These are phyloP conservation scores for Chrysotoxum bicinctum DNA, from an alignment of 2,888 invertebrate species.

Conservation along the genomic window DNA sequence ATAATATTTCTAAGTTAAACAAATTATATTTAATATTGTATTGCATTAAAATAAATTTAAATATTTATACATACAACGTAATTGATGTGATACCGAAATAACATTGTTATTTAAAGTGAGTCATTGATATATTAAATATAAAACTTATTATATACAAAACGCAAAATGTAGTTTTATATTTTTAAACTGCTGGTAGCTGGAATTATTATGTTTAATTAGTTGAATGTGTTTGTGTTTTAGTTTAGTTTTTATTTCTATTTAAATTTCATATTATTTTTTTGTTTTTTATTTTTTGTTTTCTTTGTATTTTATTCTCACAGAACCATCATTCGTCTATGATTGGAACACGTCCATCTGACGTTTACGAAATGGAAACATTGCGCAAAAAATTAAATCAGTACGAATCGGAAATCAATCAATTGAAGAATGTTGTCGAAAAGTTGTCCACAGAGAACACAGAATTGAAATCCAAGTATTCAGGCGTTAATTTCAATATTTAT, in stretches of 20 bases:
- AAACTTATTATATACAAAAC: slow-evolving; percentile 26
- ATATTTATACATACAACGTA: slow-evolving; percentile 22
- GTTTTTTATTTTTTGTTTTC: slow-evolving; percentile 48
- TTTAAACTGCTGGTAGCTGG: background rate
- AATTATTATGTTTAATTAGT: background rate
- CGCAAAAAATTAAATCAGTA: slow-evolving; percentile 80
- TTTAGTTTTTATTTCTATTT: slow-evolving; percentile 15
- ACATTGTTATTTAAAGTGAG: slow-evolving; percentile 57
- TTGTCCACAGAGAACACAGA: slow-evolving; percentile 91
- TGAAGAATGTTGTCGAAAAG: slow-evolving; percentile 86
- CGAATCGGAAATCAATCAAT: slow-evolving; percentile 80
- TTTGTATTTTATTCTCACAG: slow-evolving; percentile 65
- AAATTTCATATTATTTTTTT: slow-evolving; percentile 58
- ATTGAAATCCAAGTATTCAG: slow-evolving; percentile 84
- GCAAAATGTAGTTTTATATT: slow-evolving; percentile 41
- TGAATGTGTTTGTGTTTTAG: background rate
- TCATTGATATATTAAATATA: slow-evolving; percentile 45
- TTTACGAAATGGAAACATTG: slow-evolving; percentile 79
- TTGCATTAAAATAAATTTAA: slow-evolving; percentile 27
- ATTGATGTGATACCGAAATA: slow-evolving; percentile 61
- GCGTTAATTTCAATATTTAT: slow-evolving; percentile 78
- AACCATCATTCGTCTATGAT: slow-evolving; percentile 71
- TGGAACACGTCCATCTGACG: slow-evolving; percentile 39
- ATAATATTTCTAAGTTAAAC: slow-evolving; percentile 14
- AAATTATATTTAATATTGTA: slow-evolving; percentile 12